Evolutionary conservation across 2,888 invertebrate genomes (phyloP).

Genomic region (Drosophila mercatorum): DNA sequence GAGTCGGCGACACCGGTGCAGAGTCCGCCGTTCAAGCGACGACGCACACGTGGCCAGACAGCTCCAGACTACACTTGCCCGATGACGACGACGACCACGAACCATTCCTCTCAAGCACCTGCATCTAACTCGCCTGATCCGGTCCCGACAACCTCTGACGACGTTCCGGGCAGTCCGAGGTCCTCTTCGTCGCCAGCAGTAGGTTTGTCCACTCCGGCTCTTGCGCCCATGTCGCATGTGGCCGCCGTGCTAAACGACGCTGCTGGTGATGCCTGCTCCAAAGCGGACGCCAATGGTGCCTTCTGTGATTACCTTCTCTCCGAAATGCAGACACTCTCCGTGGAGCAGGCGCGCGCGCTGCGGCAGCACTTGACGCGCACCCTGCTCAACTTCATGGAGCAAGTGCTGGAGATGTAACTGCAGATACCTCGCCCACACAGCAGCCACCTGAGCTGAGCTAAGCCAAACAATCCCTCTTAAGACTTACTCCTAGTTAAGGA

Average conservation of each 20-base stretch:
- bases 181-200: background rate
- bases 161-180: background rate
- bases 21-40: background rate
- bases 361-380: constrained; percentile 6
- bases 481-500: background rate
- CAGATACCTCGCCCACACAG: background rate
- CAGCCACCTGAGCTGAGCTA: background rate
- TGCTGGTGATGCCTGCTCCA: background rate
- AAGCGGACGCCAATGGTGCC: constrained; percentile 1
- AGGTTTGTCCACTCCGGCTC: background rate
- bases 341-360: constrained; percentile 6
- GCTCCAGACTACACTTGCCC: background rate
- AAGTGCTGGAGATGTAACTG: background rate
- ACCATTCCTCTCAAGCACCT: background rate
- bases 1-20: background rate
- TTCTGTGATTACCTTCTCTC: constrained; percentile 18
- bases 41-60: background rate
- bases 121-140: background rate
- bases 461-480: background rate
- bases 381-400: constrained; percentile 4
- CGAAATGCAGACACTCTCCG: constrained; percentile 13
- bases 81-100: no score
- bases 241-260: background rate
- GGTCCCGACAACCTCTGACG: no score
- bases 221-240: background rate